Conservation (phyloP, 1,140 invertebrate genomes). For the Orchesella cincta region DNA sequence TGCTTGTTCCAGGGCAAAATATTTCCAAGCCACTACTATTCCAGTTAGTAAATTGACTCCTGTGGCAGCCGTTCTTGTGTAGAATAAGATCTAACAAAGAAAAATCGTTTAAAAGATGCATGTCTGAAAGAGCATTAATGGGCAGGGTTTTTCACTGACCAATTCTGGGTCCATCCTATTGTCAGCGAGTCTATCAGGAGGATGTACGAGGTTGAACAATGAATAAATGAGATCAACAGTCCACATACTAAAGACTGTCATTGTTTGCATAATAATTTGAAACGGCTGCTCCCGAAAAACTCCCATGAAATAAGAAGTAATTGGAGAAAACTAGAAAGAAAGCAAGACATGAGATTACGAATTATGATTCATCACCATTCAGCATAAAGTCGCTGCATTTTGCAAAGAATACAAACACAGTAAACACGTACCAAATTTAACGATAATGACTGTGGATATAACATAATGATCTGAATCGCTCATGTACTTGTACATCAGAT, state of each 20-base stretch:
- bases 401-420: not conserved
- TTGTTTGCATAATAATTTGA: constrained; percentile 39
- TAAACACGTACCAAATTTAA: constrained; percentile 36
- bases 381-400: not conserved
- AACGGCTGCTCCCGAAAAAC: constrained; percentile 30
- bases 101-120: not conserved
- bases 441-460: constrained; percentile 30
- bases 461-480: constrained; percentile 37
- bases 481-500: constrained; percentile 33
- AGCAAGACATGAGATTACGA: not conserved
- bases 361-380: too few relatives aligned
- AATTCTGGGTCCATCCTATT: constrained; percentile 3
- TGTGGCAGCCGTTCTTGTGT: constrained; percentile 2
- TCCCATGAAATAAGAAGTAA: constrained; percentile 30
- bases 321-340: constrained; percentile 27
- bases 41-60: constrained; percentile 28
- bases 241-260: constrained; percentile 33
- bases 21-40: constrained; percentile 24
- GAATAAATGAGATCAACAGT: constrained; percentile 35
- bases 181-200: not conserved
- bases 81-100: constrained; percentile 21
- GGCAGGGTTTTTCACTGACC: not conserved
- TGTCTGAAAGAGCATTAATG: not conserved
- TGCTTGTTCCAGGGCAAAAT: constrained; percentile 17
- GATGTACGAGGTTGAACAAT: not conserved